Evolutionary conservation across 2,113 vertebrate genomes (phyloP).

Genomic region (Cnemophilus loriae): DNA sequence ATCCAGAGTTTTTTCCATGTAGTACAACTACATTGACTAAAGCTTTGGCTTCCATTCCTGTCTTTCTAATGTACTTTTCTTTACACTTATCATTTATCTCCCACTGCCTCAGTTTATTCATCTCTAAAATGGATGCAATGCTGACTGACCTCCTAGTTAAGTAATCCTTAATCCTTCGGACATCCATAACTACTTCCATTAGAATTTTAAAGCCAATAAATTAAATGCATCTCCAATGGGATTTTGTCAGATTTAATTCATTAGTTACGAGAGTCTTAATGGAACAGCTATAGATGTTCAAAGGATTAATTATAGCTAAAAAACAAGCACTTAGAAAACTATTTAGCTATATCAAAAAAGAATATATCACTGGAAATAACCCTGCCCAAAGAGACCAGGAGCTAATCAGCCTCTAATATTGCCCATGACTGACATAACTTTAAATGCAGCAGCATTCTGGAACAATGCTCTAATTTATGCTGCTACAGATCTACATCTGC

Average conservation of each 20-base stretch:
- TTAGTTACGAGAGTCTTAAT: constrained; percentile 26
- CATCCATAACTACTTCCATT: constrained; percentile 16
- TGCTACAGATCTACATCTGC: constrained; percentile 1
- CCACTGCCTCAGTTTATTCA: not conserved
- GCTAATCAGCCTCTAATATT: not conserved
- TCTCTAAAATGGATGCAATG: constrained; percentile 2
- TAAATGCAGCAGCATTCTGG: not conserved
- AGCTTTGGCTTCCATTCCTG: not conserved
- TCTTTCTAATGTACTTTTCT: not conserved
- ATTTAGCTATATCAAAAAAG: constrained; percentile 30
- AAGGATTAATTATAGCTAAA: constrained; percentile 51
- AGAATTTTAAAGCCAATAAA: constrained; percentile 46
- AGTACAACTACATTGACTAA: not conserved
- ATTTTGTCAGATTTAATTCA: constrained; percentile 43
- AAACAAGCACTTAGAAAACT: constrained; percentile 53
- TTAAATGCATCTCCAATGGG: constrained; percentile 33
- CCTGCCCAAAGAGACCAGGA: not conserved
- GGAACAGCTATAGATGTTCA: constrained; percentile 27
- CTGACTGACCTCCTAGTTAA: not conserved
- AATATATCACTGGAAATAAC: constrained; percentile 5
- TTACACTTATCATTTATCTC: not conserved
- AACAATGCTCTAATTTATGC: constrained; percentile 18
- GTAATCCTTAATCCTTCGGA: constrained; percentile 2
- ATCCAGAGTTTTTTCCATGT: not conserved
- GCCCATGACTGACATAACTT: constrained; percentile 10